These are phyloP conservation scores for Meghimatium bilineatum DNA, from an alignment of 2,888 invertebrate genomes.

Conservation along the genomic window DNA sequence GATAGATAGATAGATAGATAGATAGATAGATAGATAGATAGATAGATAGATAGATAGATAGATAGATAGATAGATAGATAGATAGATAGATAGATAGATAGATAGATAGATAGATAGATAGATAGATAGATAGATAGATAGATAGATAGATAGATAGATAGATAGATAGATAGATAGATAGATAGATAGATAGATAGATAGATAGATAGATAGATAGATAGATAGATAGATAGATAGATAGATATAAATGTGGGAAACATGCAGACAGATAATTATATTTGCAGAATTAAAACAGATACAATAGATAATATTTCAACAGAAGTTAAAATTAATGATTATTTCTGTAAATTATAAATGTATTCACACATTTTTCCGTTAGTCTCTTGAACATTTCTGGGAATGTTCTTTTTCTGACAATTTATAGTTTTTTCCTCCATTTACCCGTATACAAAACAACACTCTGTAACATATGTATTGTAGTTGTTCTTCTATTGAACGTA, in stretches of 20 bases:
- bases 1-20: not conserved
- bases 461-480: too few species aligned
- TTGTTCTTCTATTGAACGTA: too few species aligned
- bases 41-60: not conserved
- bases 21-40: not conserved
- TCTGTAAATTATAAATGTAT: too few species aligned
- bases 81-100: not conserved
- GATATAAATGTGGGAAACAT: not conserved
- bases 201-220: not conserved
- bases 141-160: not conserved
- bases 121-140: conserved; percentile 10
- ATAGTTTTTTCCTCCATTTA: too few species aligned
- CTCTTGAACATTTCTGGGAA: too few species aligned
- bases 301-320: too few species aligned
- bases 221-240: conserved; percentile 14
- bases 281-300: too few species aligned
- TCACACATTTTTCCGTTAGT: too few species aligned
- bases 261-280: not conserved
- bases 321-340: too few species aligned
- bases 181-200: not conserved
- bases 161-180: not conserved
- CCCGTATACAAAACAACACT: too few species aligned
- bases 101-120: not conserved
- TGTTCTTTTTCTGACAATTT: too few species aligned
- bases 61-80: conserved; percentile 9